Percentiles rank a stretch among this genome's conserved stretches.
Conservation (phyloP, 2,888 invertebrate species). For the Melieria crassipennis region DNA sequence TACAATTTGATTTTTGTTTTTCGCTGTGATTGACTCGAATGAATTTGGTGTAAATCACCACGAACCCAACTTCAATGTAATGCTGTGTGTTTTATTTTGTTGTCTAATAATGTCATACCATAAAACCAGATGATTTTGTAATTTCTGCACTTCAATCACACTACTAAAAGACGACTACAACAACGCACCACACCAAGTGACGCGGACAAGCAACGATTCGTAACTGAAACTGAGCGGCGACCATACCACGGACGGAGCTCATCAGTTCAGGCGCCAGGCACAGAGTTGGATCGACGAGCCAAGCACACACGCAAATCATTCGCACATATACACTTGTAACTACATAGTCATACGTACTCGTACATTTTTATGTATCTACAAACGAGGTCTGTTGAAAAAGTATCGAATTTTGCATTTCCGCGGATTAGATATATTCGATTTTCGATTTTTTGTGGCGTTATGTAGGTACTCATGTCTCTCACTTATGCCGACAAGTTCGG, state of each 20-base stretch:
- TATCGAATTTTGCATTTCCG: too few relatives aligned
- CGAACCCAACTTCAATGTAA: too few relatives aligned
- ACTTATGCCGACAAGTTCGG: too few relatives aligned
- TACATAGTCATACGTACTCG: not conserved
- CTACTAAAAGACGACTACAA: slow-evolving; percentile 27
- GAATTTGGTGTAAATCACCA: not conserved
- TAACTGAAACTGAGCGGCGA: slow-evolving; percentile 24
- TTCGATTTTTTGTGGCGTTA: too few relatives aligned
- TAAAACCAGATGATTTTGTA: slow-evolving; percentile 40
- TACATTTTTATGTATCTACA: slow-evolving; percentile 6
- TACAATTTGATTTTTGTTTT: not conserved
- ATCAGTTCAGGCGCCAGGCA: not conserved
- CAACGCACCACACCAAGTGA: slow-evolving; percentile 25
- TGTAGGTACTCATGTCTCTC: too few relatives aligned
- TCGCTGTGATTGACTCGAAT: not conserved
- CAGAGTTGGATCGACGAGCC: not conserved
- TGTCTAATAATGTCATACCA: slow-evolving; percentile 30
- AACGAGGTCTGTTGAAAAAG: too few relatives aligned
- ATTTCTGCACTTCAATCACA: slow-evolving; percentile 33
- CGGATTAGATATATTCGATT: too few relatives aligned
- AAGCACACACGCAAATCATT: not conserved
- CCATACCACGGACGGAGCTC: slow-evolving; percentile 20
- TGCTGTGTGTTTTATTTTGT: too few relatives aligned
- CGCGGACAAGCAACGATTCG: slow-evolving; percentile 29
- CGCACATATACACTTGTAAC: not conserved